Evolutionary conservation across 2,113 vertebrate genomes (phyloP), one percentile per base, ranked within the genome.

Genomic region (Callionymus lyra): DNA sequence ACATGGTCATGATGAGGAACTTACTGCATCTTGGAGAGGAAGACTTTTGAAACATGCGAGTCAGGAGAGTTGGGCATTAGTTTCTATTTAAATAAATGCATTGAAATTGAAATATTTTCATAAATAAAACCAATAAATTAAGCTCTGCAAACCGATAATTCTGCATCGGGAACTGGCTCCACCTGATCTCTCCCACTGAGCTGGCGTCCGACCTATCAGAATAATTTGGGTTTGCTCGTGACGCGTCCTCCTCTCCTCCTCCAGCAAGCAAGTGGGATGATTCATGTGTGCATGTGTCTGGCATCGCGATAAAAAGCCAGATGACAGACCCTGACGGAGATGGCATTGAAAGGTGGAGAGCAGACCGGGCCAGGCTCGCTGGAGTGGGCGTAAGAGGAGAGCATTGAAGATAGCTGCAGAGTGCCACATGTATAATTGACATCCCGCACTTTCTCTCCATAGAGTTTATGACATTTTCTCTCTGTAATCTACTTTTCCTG

Each of bases 351-450:
- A 41, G 41, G 41, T 16, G 21, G 31, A 38, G 41, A 40, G 50
- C n/a, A 54, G 31, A 68, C 31, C 2, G 1, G 43, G 59, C 58
- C 56, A 55, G 66, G 51, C 52, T 10, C 10, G 39, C 56, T 17
- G 41, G 57, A 60, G 74, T 67, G 65, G 65, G 70, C 16, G 68
- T 53, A 68, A 50, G 56, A 44, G 59, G 54, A 50, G 44, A n/a
- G 21, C 53, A 49, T 47, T 52, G 34, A 36, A 65, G 64, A 59
- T 59, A 64, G 65, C 56, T 48, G 56, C 64, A 38, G 64, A 57
- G 63, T 64, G 64, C 47, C 45, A 58, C 62, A 73, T 76, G 72
- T 77, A 73, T 81, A 72, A 77, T 79, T 76, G 65, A 79, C 69
- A 76, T 70, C 65, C 65, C 50, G 38, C 58, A 67, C 67, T 60